A percentile compares a stretch with the other conserved stretches of the same genome.
Evolutionary conservation across 2,797 vertebrate genomes (phyloP).

Genomic region (Onychomys arenicola): DNA sequence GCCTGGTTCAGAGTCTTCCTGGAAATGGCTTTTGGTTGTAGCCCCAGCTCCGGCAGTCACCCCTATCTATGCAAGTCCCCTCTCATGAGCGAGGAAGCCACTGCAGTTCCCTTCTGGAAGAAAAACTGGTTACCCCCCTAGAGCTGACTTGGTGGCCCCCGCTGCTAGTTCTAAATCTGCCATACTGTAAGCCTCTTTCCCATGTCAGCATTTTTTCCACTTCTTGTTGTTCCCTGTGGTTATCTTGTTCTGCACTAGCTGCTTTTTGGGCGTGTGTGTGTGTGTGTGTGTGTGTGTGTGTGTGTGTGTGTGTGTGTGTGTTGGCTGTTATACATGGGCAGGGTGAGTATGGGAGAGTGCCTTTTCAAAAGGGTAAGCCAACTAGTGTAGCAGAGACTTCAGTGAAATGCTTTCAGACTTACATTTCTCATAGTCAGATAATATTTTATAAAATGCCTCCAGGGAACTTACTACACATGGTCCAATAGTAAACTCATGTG

Average conservation of each 20-base stretch:
- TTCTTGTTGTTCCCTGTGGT: not conserved
- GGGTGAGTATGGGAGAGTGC: not conserved
- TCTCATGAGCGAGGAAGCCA: not conserved
- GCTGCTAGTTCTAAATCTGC: not conserved
- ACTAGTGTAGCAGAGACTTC: conserved; percentile 1
- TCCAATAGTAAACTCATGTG: not conserved
- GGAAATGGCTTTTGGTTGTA: not conserved
- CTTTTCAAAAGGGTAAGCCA: conserved; percentile 32
- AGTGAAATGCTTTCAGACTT: conserved; percentile 29
- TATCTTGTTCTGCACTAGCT: conserved; percentile 10
- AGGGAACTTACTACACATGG: conserved; percentile 14
- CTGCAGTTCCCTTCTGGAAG: not conserved
- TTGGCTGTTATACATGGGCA: not conserved
- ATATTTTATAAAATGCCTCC: conserved; percentile 49
- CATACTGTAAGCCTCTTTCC: not conserved
- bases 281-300: not conserved
- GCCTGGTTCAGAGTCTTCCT: not conserved
- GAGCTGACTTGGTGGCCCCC: not conserved
- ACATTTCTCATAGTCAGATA: conserved; percentile 17
- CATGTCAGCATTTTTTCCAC: not conserved
- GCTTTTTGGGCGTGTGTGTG: conserved; percentile 4
- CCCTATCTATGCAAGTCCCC: not conserved
- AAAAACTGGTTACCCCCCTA: not conserved
- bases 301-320: too few species aligned
- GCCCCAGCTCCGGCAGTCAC: not conserved